phyloP scores from a whole-genome alignment of 2,888 invertebrate genomes.

The Caenorhabditis becei region DNA sequence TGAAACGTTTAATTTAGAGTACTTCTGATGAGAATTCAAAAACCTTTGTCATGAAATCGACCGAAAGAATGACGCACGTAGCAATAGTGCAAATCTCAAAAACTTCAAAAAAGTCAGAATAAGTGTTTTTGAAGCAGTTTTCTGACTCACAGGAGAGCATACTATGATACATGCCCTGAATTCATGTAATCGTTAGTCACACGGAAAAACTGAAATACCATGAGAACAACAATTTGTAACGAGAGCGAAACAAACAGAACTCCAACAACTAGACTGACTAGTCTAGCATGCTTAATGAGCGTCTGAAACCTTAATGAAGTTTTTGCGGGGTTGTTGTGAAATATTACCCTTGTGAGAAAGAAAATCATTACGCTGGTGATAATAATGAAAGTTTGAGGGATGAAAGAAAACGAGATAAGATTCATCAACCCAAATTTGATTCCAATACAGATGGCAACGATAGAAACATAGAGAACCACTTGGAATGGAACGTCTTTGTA shows the following conservation, averaged over 20 bases:
- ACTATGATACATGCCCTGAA: conserved; percentile 38
- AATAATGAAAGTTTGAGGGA: conserved; percentile 42
- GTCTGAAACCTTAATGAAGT: conserved; percentile 7
- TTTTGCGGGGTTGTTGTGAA: neutral
- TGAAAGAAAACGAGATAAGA: conserved; percentile 18
- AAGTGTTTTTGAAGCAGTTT: conserved; percentile 31
- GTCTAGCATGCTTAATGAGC: conserved; percentile 27
- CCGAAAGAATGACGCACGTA: conserved; percentile 44
- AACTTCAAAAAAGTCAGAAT: conserved; percentile 42
- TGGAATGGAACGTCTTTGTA: conserved; percentile 50
- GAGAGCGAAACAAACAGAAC: conserved; percentile 44
- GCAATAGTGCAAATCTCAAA: conserved; percentile 45
- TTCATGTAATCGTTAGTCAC: neutral
- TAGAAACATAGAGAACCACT: conserved; percentile 34
- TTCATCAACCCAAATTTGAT: conserved; percentile 36
- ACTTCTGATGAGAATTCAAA: no score
- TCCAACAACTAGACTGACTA: conserved; percentile 27
- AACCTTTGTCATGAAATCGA: conserved; percentile 50
- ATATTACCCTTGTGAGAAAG: conserved; percentile 24
- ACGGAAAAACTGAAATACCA: conserved; percentile 16
- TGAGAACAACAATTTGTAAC: conserved; percentile 38
- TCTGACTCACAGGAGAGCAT: conserved; percentile 16
- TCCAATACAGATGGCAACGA: conserved; percentile 33
- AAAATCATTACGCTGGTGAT: conserved; percentile 25
- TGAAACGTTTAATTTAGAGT: no score